Evolutionary conservation across 2,797 vertebrate species (phyloP), one percentile per base, ranked within the genome.

Genomic region (Sarcoramphus papa): DNA sequence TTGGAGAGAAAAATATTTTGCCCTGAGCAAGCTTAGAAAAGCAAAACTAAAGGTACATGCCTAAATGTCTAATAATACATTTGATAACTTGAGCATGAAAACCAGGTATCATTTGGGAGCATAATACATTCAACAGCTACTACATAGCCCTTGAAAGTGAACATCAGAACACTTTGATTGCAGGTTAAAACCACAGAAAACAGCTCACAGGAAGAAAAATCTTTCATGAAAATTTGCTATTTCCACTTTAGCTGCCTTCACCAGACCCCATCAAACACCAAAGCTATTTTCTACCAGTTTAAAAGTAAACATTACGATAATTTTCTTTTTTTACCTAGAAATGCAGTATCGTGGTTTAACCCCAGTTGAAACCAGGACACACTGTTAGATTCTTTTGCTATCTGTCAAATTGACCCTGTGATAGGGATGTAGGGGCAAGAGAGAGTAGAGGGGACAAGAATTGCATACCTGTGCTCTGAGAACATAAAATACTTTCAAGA

Each of bases 131-230:
- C 57, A 87, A 48, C 28, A 83, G 57, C 50, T 93, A 70, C 63
- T 63, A 73, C 68, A 37, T 0, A 90, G 48, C 48, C 56, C 50
- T 81, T 88, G 67, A 90, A 93, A 96, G 45, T 47, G 76, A 97
- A 59, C 37, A 92, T 51, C 40, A 67, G 68, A 68, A 78, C 65
- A 65, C 69, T 79, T n/a, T 79, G 88, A 93, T 67, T 87, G 56
- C 65, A 94, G 80, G 67, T 86, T 85, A 94, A 95, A 97, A 62
- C 37, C 85, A 94, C 2, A 8, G 67, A 85, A 94, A 95, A 90
- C 20, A 81, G 64, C 76, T 82, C 62, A 85, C 9, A 82, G 74
- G 77, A 92, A 92, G 56, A 83, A 93, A 93, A 91, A 82, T 80
- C 25, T 64, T 70, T n/a, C 40, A 27, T 45, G 50, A 94, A 91